Evolutionary conservation across 2,888 invertebrate species (phyloP), one percentile per base, ranked within the genome.

Genomic region (Apodemia zela): DNA sequence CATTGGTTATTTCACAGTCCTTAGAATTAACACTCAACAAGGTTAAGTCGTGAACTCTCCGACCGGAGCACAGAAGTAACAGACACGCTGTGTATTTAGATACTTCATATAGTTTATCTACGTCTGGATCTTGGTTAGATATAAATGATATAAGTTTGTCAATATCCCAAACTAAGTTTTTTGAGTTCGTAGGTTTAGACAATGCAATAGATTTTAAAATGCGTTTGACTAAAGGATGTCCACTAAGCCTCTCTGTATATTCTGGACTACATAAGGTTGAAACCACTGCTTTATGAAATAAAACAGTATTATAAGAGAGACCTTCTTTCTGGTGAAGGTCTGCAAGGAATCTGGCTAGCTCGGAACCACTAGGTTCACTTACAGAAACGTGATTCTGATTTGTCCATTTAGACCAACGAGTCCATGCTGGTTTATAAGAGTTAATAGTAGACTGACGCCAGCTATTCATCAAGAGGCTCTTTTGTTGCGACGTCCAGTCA

Each of bases 31-130:
- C 38, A 13, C 13, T 38, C 10, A 47, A 47, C 29, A 29, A 29
- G 7, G 63, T 66, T 5, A 66, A 63, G 33, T 67, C 63, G 45
- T 67, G 66, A 25, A 66, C 47, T 18, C 66, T 57, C n/a, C 64
- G 33, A 8, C 64, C 64, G 1, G 66, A 62, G 25, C 49, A 60
- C 8, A 66, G 13, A 5, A 66, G 61, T 58, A 66, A 60, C 4
- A 66, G 49, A 11, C 49, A 57, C 2, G 64, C 61, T 7, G 58
- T 51, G n/a, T 63, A 58, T 17, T 61, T 49, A 7, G 64, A 66
- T 8, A 62, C 47, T 18, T 57, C 45, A 45, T 61, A 66, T 35
- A 64, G 33, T 35, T 29, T 66, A 18, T 61, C 25, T 13, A 17
- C 17, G 17, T 61, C 49, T 15, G 47, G 42, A 49, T 61, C 8